Evolutionary conservation across 1,140 invertebrate genomes (phyloP), one percentile per base, ranked within the genome.

Genomic region (Drosophila hydei): DNA sequence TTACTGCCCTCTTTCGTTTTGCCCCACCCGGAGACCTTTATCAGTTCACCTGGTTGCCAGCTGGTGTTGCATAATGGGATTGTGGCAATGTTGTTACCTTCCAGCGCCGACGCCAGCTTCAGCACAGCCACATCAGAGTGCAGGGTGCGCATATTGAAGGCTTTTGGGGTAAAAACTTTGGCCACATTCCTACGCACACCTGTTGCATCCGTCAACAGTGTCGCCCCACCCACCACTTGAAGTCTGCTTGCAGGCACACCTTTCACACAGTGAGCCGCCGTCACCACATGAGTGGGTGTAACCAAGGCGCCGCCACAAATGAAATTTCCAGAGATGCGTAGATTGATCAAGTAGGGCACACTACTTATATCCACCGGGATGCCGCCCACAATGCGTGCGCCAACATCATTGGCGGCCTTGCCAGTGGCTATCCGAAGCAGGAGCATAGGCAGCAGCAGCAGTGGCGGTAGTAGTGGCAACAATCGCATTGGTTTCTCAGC

Each of bases 11-110:
- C 84, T 1, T 60, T 38, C 7, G 52, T 58, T 27, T 71, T 50
- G 14, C 87, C 87, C 87, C 87, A 90, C 27, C 87, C 87, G 14
- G 87, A 90, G 27, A 90, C 87, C 30, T 77, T 81, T 14, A 90
- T 87, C 0, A 87, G 42, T 1, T 90, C 76, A 2, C 88, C 88
- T 0, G 69, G 65, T 9, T 77, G 69, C 16, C 69, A 65, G 43
- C 21, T 77, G 23, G 64, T 45, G n/a, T 74, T 83, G 65, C 87
- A 90, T 14, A 90, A 60, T 21, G 45, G 51, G 51, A 90, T 90
- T 36, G 78, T 75, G 4, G 60, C 59, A 43, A 90, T 77, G 14
- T 90, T 90, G 5, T 21, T 36, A 2, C 88, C 88, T 11, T 43
- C 62, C 6, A 90, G 65, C 16, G 81, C 67, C 1, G 55, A 55